Base-by-base conservation (phyloP, 2,113 vertebrate genomes). In the Rhea pennata region DNA sequence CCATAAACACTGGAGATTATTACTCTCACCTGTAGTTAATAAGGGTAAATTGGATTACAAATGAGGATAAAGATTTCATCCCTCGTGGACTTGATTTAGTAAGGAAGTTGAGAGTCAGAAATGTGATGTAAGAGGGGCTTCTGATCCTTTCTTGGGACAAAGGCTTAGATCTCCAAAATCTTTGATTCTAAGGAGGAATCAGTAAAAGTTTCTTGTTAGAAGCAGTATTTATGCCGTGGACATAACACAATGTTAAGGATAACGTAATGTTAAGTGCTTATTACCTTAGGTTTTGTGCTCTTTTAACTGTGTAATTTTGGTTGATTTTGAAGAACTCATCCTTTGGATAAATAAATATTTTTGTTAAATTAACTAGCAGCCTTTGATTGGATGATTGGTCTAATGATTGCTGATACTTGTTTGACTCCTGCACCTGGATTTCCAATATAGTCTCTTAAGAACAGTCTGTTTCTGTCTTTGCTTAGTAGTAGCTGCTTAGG, bases 11-110 rank as follows among this genome's bases (percentile, higher is more conserved):
- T 22, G 84, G 69, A 84, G 80, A 76, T 80, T 75, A 46, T 29
- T 93, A 72, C 81, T 79, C 42, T 92, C 22, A 72, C 92, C 53
- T 94, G 56, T 66, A 67, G 58, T 73, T 94, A 95, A 62, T 79
- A 53, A 86, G 73, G 51, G 7, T 90, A 88, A 95, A 40, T 58
- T 88, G 40, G 53, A 87, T 36, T 84, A 39, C 76, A 82, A 95
- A 62, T 5, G 13, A 82, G 74, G 67, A 70, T 54, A 87, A 73
- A 83, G 33, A 62, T 85, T 91, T 95, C 95, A 96, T 94, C 48
- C 59, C 50, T 93, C 36, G 67, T 79, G 70, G 77, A 48, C 6
- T 48, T 92, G 88, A 88, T 95, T 92, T 91, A 91, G 53, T 91
- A 89, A 89, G 86, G 88, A 92, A 89, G 29, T 70, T 31, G 66